These are phyloP conservation scores for Spinus olivaceus DNA, from an alignment of 2,797 vertebrate genomes.

Conservation along the genomic window DNA sequence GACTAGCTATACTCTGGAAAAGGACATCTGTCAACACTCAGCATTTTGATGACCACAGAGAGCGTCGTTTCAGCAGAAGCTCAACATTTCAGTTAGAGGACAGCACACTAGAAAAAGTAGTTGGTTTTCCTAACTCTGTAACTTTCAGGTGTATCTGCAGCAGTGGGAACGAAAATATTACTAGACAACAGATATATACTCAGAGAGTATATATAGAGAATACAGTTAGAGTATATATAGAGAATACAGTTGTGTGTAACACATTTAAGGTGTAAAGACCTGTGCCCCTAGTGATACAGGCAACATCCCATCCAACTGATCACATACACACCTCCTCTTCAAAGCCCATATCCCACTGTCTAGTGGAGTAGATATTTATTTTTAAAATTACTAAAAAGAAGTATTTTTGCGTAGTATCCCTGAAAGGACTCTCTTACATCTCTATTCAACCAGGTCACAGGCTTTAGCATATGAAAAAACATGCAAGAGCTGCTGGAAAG, in stretches of 20 bases:
- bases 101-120: background rate
- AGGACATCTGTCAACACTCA: background rate
- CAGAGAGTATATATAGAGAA: background rate
- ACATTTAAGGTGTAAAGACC: background rate
- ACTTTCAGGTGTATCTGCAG: background rate
- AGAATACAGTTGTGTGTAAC: background rate
- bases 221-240: background rate
- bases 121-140: background rate
- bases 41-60: background rate
- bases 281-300: background rate
- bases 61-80: background rate
- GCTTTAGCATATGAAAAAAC: background rate
- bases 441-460: background rate
- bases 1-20: background rate
- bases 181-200: background rate
- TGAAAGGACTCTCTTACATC: background rate
- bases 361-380: background rate
- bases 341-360: background rate
- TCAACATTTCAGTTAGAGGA: background rate
- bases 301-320: background rate
- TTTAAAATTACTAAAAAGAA: background rate
- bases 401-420: background rate
- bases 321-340: background rate
- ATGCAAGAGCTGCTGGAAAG: background rate
- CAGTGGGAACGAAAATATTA: background rate